A percentile compares a stretch with the other conserved stretches of the same genome.
These are phyloP conservation scores for Dendrolimus houi DNA, from an alignment of 2,888 invertebrate species.

Conservation along the genomic window DNA sequence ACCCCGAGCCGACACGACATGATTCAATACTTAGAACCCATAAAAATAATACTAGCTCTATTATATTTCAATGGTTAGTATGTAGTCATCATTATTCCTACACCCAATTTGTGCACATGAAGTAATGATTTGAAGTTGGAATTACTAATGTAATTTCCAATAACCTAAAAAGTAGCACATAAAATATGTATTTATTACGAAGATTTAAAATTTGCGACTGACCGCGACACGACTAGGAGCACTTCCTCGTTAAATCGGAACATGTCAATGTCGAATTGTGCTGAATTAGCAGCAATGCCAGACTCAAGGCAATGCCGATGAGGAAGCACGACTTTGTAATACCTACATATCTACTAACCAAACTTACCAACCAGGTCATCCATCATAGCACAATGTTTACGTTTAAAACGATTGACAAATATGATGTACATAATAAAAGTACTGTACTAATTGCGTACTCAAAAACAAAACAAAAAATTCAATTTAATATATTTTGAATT, in stretches of 20 bases:
- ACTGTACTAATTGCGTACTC: too few species aligned
- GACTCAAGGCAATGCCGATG: conserved; percentile 48
- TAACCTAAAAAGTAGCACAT: too few species aligned
- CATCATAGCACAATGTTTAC: neutral
- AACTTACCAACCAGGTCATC: conserved; percentile 12
- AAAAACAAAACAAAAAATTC: too few species aligned
- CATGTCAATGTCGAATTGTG: conserved; percentile 62
- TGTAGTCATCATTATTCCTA: neutral
- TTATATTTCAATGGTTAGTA: neutral
- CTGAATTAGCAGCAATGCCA: conserved; percentile 67
- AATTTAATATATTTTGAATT: too few species aligned
- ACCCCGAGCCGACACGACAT: conserved; percentile 35
- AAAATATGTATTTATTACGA: too few species aligned
- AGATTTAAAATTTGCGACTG: conserved; percentile 16
- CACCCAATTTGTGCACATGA: neutral
- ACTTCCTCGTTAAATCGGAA: conserved; percentile 66
- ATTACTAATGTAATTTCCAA: too few species aligned
- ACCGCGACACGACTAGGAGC: conserved; percentile 37
- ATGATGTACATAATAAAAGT: too few species aligned
- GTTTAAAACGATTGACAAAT: too few species aligned
- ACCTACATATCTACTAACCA: conserved; percentile 23
- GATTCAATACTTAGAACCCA: conserved; percentile 32
- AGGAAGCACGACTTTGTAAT: conserved; percentile 36
- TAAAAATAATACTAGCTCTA: conserved; percentile 19
- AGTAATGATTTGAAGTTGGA: too few species aligned